Base-by-base conservation (phyloP, 2,797 vertebrate genomes). In the Dipus sagitta region DNA sequence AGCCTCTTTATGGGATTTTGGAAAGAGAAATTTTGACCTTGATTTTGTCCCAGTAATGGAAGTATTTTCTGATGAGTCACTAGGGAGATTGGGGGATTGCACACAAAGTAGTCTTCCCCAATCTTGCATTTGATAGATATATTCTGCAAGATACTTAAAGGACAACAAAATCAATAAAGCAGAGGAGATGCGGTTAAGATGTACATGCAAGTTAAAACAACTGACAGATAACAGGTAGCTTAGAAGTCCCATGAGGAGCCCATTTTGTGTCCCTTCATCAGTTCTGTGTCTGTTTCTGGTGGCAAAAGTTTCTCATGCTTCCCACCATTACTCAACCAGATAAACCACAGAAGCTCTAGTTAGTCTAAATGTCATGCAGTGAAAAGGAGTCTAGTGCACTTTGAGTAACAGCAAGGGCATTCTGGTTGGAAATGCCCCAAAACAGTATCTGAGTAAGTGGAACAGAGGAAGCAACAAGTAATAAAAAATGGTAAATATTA, bases 71-170 rank as follows among this genome's bases (percentile, higher is more conserved):
- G 89, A 38, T 76, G 11, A 62, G 23, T 79, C 75, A 24, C 47
- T 81, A 54, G 24, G 34, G 65, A 84, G 12, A 20, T 80, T 38
- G 23, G 13, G 28, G 77, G 38, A 28, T 30, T n/a, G 54, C 64
- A 77, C 38, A 32, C 65, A 58, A 92, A 89, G 26, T 67, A 93
- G 88, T 88, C 24, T 30, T 77, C 4, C 34, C 74, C 7, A 93
- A 10, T 80, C 78, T 93, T 62, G 81, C n/a, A 54, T 67, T 68
- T 71, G 78, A 70, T 20, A 87, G 42, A 8, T 17, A 8, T 87
- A 24, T 92, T 32, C 28, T 84, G 26, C 26, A 62, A 64, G n/a
- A 6, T 91, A 26, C 78, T 87, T 85, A 85, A 95, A 60, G 38
- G 1, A 17, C 78, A 34, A 90, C 13, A 75, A 85, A 94, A 15